Base-by-base conservation (phyloP, 1,140 invertebrate genomes). In the Trinorchestia longiramus region DNA sequence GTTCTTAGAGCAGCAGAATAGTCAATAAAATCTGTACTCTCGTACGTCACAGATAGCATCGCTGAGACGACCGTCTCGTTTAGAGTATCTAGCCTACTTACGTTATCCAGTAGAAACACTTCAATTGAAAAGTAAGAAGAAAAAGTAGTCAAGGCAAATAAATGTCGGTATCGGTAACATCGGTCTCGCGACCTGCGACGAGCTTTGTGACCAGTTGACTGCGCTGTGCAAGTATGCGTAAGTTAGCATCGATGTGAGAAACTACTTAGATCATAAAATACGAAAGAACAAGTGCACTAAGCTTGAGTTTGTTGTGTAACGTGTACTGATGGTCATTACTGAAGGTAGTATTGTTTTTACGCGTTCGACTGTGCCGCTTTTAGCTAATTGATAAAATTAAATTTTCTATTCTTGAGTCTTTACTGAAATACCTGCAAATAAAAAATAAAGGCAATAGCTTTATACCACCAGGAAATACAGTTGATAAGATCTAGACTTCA, bases 11-110 rank as follows among this genome's bases (percentile, higher is more conserved):
- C 62, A 77, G 62, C 62, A 77, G 62, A 77, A 77, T 36, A 77
- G 62, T 77, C 62, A 41, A 90, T 90, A 43, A 90, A 90, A 42
- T 36, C 3, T 43, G 88, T 43, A 4, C 88, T 41, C 88, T 43
- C 43, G 41, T 90, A 90, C 88, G 43, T 90, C 88, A 90, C 41
- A 42, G 88, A 90, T 90, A 90, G 88, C 88, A 90, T 90, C 88
- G 88, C 88, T 41, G 8, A 90, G 43, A 41, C 88, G 43, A 90
- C n/a, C n/a, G 88, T 41, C 88, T 90, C 88, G 88, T 90, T 90
- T 90, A 90, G 88, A 90, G 88, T 15, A 90, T 42, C 88, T 90
- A 42, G 43, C 88, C 88, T 43, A 90, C 88, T 90, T 90, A 90
- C 88, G 41, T 43, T 90, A 90, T 90, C 88, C n/a, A 42, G 88